Evolutionary conservation across 2,888 invertebrate genomes (phyloP), one percentile per base, ranked within the genome.

Genomic region (Antheraea yamamai): DNA sequence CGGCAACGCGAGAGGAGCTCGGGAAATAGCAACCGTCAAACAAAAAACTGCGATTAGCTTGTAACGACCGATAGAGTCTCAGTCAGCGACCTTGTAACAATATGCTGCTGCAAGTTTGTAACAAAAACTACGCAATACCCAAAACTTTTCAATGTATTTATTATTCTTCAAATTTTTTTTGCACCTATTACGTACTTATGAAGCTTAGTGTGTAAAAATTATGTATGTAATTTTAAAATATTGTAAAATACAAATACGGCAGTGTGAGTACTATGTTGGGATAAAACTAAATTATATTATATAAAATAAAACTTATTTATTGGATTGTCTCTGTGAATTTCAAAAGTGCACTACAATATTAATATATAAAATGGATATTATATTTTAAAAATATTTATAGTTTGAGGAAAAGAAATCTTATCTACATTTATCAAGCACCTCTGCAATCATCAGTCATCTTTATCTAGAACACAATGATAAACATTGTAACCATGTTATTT

Each of bases 391-490:
- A 66, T 66, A 26, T 30, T 66, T 66, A 16, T 66, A 30, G 30
- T 26, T 64, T 66, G 30, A 30, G 70, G 20, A 80, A 81, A 84
- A 81, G 79, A 81, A 73, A 79, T 78, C 78, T 81, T 85, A 87
- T 87, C 85, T 82, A 78, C 81, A 81, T 78, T 86, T 91, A 91
- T 91, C 91, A 86, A 78, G 81, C 78, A 81, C 78, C 84, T 84
- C 77, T 77, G 82, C 82, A 86, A 81, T 85, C 87, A 92, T 91
- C 91, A 91, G 81, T 90, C 89, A 89, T 83, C 75, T 83, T 89
- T 92, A 92, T 92, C 92, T 86, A 78, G 79, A 88, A 83, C 80
- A 81, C 78, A 75, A 78, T 84, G 89, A 88, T 88, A 89, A 75
- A 74, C 77, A 77, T 76, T 52, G 70, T 74, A 81, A 80, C 79